Conservation (phyloP, 2,113 vertebrate genomes). For the Nettapus auritus region DNA sequence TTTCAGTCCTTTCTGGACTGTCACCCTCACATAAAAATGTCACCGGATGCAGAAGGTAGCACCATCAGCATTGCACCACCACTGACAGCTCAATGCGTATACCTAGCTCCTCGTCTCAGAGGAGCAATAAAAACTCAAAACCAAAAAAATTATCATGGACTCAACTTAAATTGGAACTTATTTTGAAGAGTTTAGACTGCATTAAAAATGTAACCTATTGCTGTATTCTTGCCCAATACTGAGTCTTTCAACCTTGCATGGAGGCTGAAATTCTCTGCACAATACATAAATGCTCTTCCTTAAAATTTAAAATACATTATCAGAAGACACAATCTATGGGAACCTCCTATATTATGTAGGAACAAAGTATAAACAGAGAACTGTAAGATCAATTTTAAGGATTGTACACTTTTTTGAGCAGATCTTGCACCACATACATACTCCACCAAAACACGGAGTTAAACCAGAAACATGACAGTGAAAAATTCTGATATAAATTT, state of each 20-base stretch:
- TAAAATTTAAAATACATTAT: background rate
- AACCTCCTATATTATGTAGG: background rate
- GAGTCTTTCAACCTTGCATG: background rate
- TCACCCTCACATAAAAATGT: background rate
- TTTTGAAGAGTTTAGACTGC: background rate
- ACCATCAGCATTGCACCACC: background rate
- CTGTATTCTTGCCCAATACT: background rate
- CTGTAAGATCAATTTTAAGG: background rate
- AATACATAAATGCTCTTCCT: background rate
- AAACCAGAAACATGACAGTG: background rate
- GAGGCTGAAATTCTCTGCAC: background rate
- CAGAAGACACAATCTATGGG: background rate
- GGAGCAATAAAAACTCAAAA: background rate
- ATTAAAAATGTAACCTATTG: background rate
- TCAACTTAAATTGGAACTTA: background rate
- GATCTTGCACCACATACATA: background rate
- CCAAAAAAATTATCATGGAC: background rate
- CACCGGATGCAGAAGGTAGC: background rate
- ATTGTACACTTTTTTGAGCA: background rate
- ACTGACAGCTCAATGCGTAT: rapidly evolving
- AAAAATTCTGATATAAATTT: background rate
- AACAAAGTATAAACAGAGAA: background rate
- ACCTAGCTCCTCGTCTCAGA: background rate
- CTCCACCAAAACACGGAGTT: background rate
- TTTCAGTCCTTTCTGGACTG: background rate